These are phyloP conservation scores for Chymomyza caudatula DNA, from an alignment of 2,888 invertebrate genomes.

Conservation along the genomic window DNA sequence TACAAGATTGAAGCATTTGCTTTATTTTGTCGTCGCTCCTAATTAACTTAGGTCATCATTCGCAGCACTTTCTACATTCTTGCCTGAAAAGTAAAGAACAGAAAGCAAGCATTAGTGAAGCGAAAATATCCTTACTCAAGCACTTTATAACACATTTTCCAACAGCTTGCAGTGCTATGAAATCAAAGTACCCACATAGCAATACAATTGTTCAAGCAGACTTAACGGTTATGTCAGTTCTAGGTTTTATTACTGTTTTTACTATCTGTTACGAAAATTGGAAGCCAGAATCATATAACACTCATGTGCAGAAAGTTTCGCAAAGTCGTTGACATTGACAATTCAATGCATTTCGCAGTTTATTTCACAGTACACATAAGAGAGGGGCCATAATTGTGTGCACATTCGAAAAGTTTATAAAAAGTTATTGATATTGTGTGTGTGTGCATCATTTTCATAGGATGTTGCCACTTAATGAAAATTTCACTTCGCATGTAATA, in stretches of 20 bases:
- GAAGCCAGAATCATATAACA: background rate
- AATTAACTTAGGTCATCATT: constrained; percentile 47
- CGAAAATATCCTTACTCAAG: no score
- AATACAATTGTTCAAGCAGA: constrained; percentile 39
- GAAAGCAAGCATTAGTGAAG: no score
- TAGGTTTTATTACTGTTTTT: background rate
- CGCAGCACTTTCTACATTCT: constrained; percentile 28
- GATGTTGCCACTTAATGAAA: constrained; percentile 59
- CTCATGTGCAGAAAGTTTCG: constrained; percentile 29
- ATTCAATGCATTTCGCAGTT: constrained; percentile 44
- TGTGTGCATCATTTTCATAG: constrained; percentile 31
- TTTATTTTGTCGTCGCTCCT: constrained; percentile 20
- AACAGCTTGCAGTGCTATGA: constrained; percentile 42
- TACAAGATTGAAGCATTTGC: background rate
- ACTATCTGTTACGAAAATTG: background rate
- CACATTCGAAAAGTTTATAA: constrained; percentile 58
- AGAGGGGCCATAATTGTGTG: constrained; percentile 5
- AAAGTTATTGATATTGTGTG: constrained; percentile 50
- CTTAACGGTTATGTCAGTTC: background rate
- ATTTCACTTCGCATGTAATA: background rate
- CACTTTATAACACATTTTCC: no score
- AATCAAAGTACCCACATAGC: constrained; percentile 62
- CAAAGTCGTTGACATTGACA: constrained; percentile 42
- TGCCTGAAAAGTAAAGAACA: no score
- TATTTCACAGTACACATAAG: constrained; percentile 20